These are phyloP conservation scores for Mycetomoellerius zeteki DNA, from an alignment of 1,140 invertebrate genomes.

Conservation along the genomic window DNA sequence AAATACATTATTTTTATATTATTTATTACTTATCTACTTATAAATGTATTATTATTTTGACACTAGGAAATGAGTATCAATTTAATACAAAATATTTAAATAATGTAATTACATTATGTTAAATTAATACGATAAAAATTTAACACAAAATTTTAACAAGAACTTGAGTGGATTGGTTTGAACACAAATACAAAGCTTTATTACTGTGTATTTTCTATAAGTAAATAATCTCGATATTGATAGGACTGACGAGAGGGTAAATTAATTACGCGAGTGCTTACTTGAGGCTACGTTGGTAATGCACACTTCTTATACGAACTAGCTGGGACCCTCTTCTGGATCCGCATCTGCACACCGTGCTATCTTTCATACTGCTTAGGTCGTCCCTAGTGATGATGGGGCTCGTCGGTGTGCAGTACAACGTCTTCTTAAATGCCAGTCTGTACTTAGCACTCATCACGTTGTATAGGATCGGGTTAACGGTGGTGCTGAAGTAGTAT, in stretches of 20 bases:
- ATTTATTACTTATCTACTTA: too few relatives aligned
- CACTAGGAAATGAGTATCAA: too few relatives aligned
- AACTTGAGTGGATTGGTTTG: too few relatives aligned
- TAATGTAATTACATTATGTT: too few relatives aligned
- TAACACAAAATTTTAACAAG: too few relatives aligned
- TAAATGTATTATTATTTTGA: too few relatives aligned
- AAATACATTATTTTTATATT: too few relatives aligned
- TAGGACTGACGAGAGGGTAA: background rate
- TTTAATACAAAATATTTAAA: too few relatives aligned
- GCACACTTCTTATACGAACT: constrained; percentile 44
- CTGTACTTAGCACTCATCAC: constrained; percentile 96
- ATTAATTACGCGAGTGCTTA: constrained; percentile 9
- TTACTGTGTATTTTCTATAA: background rate
- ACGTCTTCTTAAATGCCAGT: constrained; percentile 92
- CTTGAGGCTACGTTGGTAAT: constrained; percentile 56
- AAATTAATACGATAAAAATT: too few relatives aligned
- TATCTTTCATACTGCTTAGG: constrained; percentile 62
- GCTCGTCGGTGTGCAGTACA: constrained; percentile 84
- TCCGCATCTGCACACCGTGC: constrained; percentile 29
- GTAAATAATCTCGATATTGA: background rate
- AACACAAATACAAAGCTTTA: too few relatives aligned
- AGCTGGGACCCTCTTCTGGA: constrained; percentile 60
- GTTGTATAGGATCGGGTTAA: constrained; percentile 97
- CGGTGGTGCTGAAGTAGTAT: constrained; percentile 95
- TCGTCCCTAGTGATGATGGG: constrained; percentile 49